Base-by-base conservation (phyloP, 2,888 invertebrate genomes). In the Toxonevra muliebris region DNA sequence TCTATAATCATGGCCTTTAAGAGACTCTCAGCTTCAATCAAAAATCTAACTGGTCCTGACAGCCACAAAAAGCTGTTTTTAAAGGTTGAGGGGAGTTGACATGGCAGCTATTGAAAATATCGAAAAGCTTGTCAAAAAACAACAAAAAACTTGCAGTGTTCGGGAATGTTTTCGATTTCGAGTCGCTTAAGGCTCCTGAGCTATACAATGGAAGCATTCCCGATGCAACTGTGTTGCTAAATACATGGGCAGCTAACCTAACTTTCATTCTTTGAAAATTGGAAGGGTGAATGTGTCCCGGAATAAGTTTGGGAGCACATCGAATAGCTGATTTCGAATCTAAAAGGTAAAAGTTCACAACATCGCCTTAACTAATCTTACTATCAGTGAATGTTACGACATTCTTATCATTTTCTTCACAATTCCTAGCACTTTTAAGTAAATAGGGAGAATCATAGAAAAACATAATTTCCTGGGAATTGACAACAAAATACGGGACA, bases 191-290 rank as follows among this genome's bases (percentile, higher is more conserved):
- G 15, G 19, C 13, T 19, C 65, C 65, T 12, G 45, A 64, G 13
- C 45, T 45, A 48, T 64, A 64, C 4, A 48, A n/a, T 17, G 48
- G 40, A n/a, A 59, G 11, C 59, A 59, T 62, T 42, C 13, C 61
- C 1, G 41, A 53, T 15, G 42, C 50, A 19, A 63, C 63, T 1
- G 54, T 60, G 2, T 61, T 54, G 8, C 68, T 54, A 1, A 61
- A 40, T 2, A 64, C 30, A 42, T 68, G 68, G 9, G 53, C 12
- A 5, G 58, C 61, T 54, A 64, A 45, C 40, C n/a, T 54, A 30
- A 68, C 62, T 17, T 48, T 50, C 59, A 68, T 65, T n/a, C 53
- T 61, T 50, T 68, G 61, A 53, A 65, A 68, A 19, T 57, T 65
- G 17, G 60, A 57, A 0, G 65, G 57, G 11, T 60, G 41, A 17